A percentile compares a stretch with the other conserved stretches of the same genome.
Evolutionary conservation across 2,888 invertebrate species (phyloP).

Genomic region (Palloptera scutellata): DNA sequence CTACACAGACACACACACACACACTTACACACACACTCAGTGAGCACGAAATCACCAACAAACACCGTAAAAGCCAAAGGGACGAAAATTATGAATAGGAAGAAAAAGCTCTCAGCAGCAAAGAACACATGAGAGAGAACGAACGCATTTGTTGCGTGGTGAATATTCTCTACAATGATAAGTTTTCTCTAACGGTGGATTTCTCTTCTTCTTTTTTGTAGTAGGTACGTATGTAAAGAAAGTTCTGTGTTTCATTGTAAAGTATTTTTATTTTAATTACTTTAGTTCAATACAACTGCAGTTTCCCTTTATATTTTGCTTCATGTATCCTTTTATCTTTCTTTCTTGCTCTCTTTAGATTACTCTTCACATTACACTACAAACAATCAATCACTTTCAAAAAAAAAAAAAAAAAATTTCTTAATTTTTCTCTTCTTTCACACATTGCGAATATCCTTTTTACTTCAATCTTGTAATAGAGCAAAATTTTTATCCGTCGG

Average conservation of each 20-base stretch:
- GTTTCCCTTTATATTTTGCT: too few relatives aligned
- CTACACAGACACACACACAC: constrained; percentile 32
- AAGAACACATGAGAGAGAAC: too few relatives aligned
- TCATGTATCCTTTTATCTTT: too few relatives aligned
- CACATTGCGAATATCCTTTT: constrained; percentile 1
- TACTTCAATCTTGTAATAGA: constrained; percentile 14
- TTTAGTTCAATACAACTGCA: too few relatives aligned
- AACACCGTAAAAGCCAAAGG: constrained; percentile 26
- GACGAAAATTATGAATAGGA: constrained; percentile 8
- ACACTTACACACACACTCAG: constrained; percentile 34
- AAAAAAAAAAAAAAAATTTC: not conserved
- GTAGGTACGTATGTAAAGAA: too few relatives aligned
- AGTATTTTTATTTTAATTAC: not conserved
- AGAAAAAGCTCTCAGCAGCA: not conserved
- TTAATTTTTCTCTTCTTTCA: constrained; percentile 11
- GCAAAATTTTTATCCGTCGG: constrained; percentile 31
- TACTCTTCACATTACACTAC: not conserved
- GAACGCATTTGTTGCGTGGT: too few relatives aligned
- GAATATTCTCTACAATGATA: too few relatives aligned
- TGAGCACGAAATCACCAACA: constrained; percentile 31
- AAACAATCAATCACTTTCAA: too few relatives aligned
- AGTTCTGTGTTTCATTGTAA: too few relatives aligned
- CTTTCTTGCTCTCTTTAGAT: not conserved
- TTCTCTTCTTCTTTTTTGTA: too few relatives aligned
- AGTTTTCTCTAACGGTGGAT: too few relatives aligned